Evolutionary conservation across 64 coral and sea anemone genomes (phyloP), one percentile per base, ranked within the genome.

Genomic region (Montipora cactus): DNA sequence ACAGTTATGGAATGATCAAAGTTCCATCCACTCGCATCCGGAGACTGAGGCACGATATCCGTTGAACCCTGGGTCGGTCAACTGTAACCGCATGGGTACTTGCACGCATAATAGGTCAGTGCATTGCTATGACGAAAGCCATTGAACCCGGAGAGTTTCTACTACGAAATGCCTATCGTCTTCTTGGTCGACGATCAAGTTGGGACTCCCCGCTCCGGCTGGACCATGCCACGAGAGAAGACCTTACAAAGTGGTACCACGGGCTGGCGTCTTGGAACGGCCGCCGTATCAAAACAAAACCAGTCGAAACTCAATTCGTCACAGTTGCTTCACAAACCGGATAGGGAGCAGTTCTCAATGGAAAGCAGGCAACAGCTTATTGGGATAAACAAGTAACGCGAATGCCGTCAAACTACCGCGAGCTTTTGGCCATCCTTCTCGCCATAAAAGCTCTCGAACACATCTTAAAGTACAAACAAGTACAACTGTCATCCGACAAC

Each of bases 231-330:
- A 68, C 66, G 16, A 68, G 66, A 68, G 66, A 68, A 7, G 66
- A 68, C 66, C 66, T 68, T 68, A 68, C 66, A 68, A 4, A 14
- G 5, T 68, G 66, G 66, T 68, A 68, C 66, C 66, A 68, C 11
- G 66, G 3, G 66, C 66, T 68, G 66, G 66, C 7, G 66, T 68
- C 66, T 68, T 68, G 66, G 66, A 68, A 68, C 11, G 66, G 66
- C 66, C 66, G 66, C 66, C 66, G 7, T 68, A 68, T 68, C 66
- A 68, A 68, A 68, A 68, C 66, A 68, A 68, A 68, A 68, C 66
- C 66, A 68, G 66, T 68, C 11, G 66, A 68, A 68, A 14, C 66
- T 68, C 66, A 68, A 68, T 4, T 68, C 5, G 11, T 68, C 66
- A 68, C 66, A 7, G 11, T 13, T 68, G 66, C 66, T 68, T 68